Evolutionary conservation across 2,888 invertebrate species (phyloP), one percentile per base, ranked within the genome.

Genomic region (Belgica antarctica): DNA sequence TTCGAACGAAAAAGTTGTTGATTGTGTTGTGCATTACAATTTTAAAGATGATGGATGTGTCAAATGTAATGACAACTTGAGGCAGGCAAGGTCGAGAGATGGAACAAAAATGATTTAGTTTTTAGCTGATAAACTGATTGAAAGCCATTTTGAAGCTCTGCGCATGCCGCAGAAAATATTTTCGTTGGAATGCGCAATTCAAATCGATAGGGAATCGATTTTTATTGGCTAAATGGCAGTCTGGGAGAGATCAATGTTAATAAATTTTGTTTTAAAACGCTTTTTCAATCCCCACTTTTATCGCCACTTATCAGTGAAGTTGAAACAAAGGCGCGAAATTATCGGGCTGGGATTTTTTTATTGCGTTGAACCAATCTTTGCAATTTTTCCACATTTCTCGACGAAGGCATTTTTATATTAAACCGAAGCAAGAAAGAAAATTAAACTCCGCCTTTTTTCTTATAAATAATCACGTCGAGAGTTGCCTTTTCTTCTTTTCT

Each of bases 381-480:
- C 52, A 52, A 52, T 19, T 52, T 52, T 17, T 22, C 22, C 22
- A 10, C 52, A 10, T 22, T 22, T 52, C 22, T 8, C 2, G 22
- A 15, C 41, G 41, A 24, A 5, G 27, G 17, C 15, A 15, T 59
- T 25, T 59, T 59, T 2, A 59, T 59, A 27, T 59, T 59, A 27
- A 59, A 59, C 1, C 52, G 52, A 52, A 19, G n/a, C n/a, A 68
- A 25, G 47, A 66, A 66, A 17, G 47, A 68, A 68, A 68, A 68
- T 57, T 68, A 52, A 68, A 68, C 68, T 68, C 68, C 68, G 68
- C 68, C 68, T 68, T 31, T 63, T 19, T 65, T 65, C 47, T 65
- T 46, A 25, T 65, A 19, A 57, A 68, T 59, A 27, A 24, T 59
- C 59, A 27, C 59, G 22, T n/a, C 8, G 59, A 59, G 19, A 52